Evolutionary conservation across 2,113 vertebrate species (phyloP).

Genomic region (Taurulus bubalis): DNA sequence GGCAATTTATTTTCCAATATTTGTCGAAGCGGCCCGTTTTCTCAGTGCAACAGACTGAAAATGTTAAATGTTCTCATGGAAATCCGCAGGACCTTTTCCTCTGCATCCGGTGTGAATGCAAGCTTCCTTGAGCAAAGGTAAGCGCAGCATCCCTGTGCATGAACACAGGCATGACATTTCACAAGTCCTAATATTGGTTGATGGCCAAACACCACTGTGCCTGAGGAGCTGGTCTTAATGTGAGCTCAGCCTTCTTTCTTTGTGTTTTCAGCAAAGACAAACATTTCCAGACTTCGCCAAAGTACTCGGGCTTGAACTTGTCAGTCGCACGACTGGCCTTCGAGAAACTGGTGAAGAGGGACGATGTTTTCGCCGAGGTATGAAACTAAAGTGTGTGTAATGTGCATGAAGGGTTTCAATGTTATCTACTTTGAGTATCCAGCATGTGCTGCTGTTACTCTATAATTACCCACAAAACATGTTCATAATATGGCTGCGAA

Average conservation of each 20-base stretch:
- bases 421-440: conserved; percentile 27
- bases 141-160: background rate
- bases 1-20: background rate
- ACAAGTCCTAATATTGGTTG: background rate
- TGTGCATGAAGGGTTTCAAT: too few relatives aligned
- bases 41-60: background rate
- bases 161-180: background rate
- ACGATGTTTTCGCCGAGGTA: conserved; percentile 60
- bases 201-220: background rate
- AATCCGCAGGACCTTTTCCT: conserved; percentile 69
- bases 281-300: conserved; percentile 70
- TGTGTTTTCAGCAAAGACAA: conserved; percentile 61
- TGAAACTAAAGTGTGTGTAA: too few relatives aligned
- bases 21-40: background rate
- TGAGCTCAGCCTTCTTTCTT: background rate
- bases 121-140: conserved; percentile 78
- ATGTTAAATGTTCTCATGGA: conserved; percentile 59
- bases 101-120: conserved; percentile 63
- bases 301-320: conserved; percentile 65
- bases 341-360: conserved; percentile 58
- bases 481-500: background rate
- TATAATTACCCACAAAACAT: background rate
- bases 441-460: background rate
- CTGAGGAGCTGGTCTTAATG: background rate
- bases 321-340: conserved; percentile 52